A percentile compares a stretch with the other conserved stretches of the same genome.
Conservation (phyloP, 2,888 invertebrate genomes). For the Morinoia aosen region DNA sequence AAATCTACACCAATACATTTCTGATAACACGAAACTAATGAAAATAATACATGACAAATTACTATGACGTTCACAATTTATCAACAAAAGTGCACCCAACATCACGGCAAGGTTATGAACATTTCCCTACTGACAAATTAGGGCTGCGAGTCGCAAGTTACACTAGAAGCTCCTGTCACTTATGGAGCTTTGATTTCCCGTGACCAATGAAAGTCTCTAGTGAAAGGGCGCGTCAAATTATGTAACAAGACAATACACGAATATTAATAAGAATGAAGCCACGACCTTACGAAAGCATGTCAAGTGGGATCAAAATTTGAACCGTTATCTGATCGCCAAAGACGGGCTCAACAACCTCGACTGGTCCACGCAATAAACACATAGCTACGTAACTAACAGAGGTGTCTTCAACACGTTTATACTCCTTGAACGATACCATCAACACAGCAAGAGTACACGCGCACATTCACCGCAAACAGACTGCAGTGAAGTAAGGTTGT, state of each 20-base stretch:
- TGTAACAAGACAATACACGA: too few relatives aligned
- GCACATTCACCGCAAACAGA: background rate
- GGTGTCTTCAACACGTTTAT: background rate
- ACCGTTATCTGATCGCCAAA: background rate
- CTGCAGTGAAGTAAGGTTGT: background rate
- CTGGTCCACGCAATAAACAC: background rate
- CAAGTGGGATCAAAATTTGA: too few relatives aligned
- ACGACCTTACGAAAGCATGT: background rate
- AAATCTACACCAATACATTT: background rate
- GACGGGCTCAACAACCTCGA: background rate
- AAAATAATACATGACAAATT: background rate
- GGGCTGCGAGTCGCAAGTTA: background rate
- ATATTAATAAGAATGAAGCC: too few relatives aligned
- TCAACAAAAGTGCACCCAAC: background rate
- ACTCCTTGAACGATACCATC: background rate
- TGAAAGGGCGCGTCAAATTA: too few relatives aligned
- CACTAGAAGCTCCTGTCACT: too few relatives aligned
- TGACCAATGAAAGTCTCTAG: too few relatives aligned
- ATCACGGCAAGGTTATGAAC: background rate
- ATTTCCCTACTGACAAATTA: background rate
- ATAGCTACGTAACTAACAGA: background rate
- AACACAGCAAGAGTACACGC: background rate
- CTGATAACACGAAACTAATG: background rate
- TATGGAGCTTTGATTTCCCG: too few relatives aligned
- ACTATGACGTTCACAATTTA: background rate